A percentile compares a stretch with the other conserved stretches of the same genome.
Evolutionary conservation across 1,140 invertebrate genomes (phyloP).

Genomic region (Drosophila nannoptera): DNA sequence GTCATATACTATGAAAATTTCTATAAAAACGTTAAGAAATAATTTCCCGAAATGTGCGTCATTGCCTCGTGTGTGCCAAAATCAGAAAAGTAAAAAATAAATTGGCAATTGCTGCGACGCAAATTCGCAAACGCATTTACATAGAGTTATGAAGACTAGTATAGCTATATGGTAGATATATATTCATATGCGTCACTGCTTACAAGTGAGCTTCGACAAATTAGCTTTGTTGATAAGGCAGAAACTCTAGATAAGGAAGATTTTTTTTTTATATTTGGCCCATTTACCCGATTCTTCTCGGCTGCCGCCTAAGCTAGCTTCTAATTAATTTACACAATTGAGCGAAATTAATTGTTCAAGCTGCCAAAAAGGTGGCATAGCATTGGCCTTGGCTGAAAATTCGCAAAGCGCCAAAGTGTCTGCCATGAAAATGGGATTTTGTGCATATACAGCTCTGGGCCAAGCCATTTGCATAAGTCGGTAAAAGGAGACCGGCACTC

Average conservation of each 20-base stretch:
- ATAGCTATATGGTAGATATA: no score
- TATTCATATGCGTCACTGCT: slow-evolving; percentile 5
- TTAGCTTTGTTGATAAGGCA: slow-evolving; percentile 22
- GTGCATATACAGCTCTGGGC: slow-evolving; percentile 4
- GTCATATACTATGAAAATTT: slow-evolving; percentile 19
- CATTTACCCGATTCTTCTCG: no score
- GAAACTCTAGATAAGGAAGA: background rate
- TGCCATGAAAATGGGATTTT: slow-evolving; percentile 11
- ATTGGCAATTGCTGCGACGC: slow-evolving; percentile 10
- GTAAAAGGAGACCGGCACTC: slow-evolving; percentile 17
- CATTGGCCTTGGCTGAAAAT: slow-evolving; percentile 10
- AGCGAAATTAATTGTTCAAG: slow-evolving; percentile 18
- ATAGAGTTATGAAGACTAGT: no score
- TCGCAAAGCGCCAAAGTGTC: slow-evolving; percentile 12
- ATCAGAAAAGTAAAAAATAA: background rate
- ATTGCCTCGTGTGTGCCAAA: slow-evolving; percentile 13
- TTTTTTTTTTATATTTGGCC: background rate
- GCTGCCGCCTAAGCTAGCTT: no score
- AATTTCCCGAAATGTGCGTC: slow-evolving; percentile 36
- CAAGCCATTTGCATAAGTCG: slow-evolving; percentile 32
- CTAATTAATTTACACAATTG: background rate
- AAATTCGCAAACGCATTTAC: slow-evolving; percentile 7
- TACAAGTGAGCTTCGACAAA: slow-evolving; percentile 4
- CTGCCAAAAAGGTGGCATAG: background rate
- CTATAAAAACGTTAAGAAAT: slow-evolving; percentile 13